These are phyloP conservation scores for Solen grandis DNA, from an alignment of 1,140 invertebrate species.

Conservation along the genomic window DNA sequence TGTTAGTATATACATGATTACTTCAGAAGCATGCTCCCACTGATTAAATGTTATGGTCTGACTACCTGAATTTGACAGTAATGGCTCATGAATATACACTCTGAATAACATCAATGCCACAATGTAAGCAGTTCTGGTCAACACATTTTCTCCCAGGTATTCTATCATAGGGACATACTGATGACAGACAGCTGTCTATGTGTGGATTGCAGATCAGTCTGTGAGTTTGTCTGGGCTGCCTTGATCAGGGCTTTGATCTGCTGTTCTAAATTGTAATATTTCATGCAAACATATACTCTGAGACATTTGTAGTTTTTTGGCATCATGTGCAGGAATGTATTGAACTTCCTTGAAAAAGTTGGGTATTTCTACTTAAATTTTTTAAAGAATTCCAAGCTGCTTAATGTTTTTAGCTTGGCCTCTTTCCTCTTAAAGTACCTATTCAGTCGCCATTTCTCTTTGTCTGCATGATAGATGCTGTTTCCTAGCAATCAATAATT, in stretches of 20 bases:
- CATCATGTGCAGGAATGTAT: constrained; percentile 19
- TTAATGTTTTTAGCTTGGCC: too few relatives aligned
- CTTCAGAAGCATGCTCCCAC: constrained; percentile 42
- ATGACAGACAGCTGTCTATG: constrained; percentile 11
- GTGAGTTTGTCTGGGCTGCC: background rate
- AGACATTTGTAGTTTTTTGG: constrained; percentile 41
- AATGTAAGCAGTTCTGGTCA: background rate
- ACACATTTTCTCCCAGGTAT: constrained; percentile 4
- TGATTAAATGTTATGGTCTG: constrained; percentile 32
- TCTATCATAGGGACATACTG: constrained; percentile 30
- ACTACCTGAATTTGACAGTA: background rate
- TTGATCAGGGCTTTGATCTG: constrained; percentile 36
- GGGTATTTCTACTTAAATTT: constrained; percentile 34
- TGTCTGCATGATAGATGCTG: too few relatives aligned
- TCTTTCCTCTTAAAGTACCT: too few relatives aligned
- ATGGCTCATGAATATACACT: constrained; percentile 22
- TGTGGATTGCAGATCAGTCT: background rate
- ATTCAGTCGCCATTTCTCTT: too few relatives aligned
- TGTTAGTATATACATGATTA: too few relatives aligned
- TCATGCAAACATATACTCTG: constrained; percentile 46
- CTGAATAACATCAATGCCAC: background rate
- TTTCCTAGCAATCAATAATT: too few relatives aligned
- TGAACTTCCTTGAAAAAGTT: constrained; percentile 27
- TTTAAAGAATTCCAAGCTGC: constrained; percentile 20
- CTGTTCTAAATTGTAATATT: constrained; percentile 48